These are phyloP conservation scores for Pseudorasbora parva DNA, from an alignment of 2,113 vertebrate species.

Conservation along the genomic window DNA sequence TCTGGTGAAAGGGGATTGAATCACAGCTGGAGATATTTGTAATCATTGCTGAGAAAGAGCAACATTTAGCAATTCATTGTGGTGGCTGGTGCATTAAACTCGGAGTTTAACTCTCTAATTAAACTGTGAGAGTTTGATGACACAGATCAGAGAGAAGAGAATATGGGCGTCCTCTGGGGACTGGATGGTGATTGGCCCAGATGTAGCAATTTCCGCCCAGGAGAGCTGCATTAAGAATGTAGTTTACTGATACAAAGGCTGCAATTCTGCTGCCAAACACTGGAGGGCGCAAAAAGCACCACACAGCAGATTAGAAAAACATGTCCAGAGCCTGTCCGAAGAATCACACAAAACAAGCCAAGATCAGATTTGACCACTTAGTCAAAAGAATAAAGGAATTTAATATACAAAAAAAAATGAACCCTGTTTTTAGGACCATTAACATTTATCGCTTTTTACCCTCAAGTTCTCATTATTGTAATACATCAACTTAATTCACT, in stretches of 20 bases:
- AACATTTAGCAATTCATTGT: constrained; percentile 12
- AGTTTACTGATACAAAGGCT: constrained; percentile 31
- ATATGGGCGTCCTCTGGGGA: constrained; percentile 43
- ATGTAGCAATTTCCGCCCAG: constrained; percentile 61
- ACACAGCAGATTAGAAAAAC: not conserved
- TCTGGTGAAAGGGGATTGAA: not conserved
- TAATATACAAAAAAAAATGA: not conserved
- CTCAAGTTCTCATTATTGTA: not conserved
- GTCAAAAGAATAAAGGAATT: not conserved
- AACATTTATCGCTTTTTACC: not conserved
- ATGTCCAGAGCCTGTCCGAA: not conserved
- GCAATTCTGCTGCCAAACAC: constrained; percentile 61
- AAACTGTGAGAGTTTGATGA: constrained; percentile 55
- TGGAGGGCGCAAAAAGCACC: constrained; percentile 63
- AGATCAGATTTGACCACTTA: not conserved
- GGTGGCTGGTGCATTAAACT: constrained; percentile 34
- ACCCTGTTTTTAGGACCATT: not conserved
- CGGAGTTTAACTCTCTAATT: constrained; percentile 37
- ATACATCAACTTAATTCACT: not conserved
- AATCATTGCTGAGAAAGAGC: constrained; percentile 37
- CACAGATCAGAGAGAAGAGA: constrained; percentile 37
- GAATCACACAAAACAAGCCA: not conserved
- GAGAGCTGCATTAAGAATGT: constrained; percentile 49
- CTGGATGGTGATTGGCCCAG: constrained; percentile 53
- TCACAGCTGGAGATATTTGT: constrained; percentile 31